phyloP scores from a whole-genome alignment of 2,113 vertebrate species.

The Fulmarus glacialis region DNA sequence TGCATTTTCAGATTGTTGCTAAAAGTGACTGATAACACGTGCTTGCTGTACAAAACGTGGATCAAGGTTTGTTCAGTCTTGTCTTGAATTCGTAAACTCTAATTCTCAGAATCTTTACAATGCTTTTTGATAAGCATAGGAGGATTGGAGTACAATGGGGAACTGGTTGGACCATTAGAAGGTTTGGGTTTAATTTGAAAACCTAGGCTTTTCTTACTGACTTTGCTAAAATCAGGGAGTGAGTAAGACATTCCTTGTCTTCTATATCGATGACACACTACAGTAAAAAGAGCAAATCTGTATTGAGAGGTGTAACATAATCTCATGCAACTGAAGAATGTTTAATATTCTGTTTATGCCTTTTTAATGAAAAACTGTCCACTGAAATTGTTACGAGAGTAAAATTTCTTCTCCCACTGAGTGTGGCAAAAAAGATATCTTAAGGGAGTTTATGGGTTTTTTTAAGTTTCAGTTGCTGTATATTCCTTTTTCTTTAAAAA shows the following conservation, averaged over 20 bases:
- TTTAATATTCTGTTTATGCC: background rate
- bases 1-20: background rate
- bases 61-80: background rate
- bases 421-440: background rate
- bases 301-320: background rate
- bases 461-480: background rate
- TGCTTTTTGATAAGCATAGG: background rate
- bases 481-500: background rate
- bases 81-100: background rate
- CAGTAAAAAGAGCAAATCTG: background rate
- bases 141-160: background rate
- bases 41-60: background rate
- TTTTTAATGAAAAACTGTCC: background rate
- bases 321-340: background rate
- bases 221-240: background rate
- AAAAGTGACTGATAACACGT: background rate
- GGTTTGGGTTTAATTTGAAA: background rate
- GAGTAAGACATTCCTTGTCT: background rate
- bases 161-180: background rate
- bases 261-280: background rate
- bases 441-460: background rate
- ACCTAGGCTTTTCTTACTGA: background rate
- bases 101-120: background rate
- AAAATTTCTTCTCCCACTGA: background rate
- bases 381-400: background rate